phyloP scores from a whole-genome alignment of 2,797 vertebrate species.

The Acanthurus tractus region DNA sequence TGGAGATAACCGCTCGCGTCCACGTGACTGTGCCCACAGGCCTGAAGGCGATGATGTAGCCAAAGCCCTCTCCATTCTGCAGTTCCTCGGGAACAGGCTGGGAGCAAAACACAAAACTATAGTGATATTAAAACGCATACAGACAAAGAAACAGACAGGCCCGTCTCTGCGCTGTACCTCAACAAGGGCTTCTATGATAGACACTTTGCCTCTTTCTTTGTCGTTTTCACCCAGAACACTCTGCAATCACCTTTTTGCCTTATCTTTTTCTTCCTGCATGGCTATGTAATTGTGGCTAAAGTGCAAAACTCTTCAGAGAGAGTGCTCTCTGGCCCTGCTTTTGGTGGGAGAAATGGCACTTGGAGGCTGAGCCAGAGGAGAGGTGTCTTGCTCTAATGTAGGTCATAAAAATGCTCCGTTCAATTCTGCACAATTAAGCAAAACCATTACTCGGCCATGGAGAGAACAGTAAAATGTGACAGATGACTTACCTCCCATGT shows the following conservation, averaged over 20 bases:
- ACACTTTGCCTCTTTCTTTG: conserved; percentile 19
- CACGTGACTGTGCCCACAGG: conserved; percentile 88
- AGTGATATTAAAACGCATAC: conserved; percentile 91
- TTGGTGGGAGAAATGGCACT: conserved; percentile 69
- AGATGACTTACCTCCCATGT: conserved; percentile 97
- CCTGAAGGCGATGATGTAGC: conserved; percentile 95
- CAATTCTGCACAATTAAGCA: conserved; percentile 88
- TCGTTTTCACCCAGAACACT: conserved; percentile 30
- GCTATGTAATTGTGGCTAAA: conserved; percentile 65
- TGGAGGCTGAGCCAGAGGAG: conserved; percentile 57
- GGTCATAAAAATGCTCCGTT: conserved; percentile 81
- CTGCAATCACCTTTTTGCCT: conserved; percentile 39
- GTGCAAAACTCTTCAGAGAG: conserved; percentile 63
- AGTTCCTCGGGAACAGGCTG: conserved; percentile 96
- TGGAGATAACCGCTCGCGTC: conserved; percentile 92
- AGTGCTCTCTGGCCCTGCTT: conserved; percentile 63
- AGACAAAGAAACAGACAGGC: conserved; percentile 81
- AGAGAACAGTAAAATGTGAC: conserved; percentile 79
- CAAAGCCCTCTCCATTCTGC: conserved; percentile 95
- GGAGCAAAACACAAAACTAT: conserved; percentile 88
- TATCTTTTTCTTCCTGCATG: conserved; percentile 45
- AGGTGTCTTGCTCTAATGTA: conserved; percentile 65
- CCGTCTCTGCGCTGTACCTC: conserved; percentile 60
- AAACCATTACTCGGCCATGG: conserved; percentile 77
- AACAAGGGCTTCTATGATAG: conserved; percentile 31